Base-by-base conservation (phyloP, 1,140 invertebrate species). In the Ruditapes philippinarum region DNA sequence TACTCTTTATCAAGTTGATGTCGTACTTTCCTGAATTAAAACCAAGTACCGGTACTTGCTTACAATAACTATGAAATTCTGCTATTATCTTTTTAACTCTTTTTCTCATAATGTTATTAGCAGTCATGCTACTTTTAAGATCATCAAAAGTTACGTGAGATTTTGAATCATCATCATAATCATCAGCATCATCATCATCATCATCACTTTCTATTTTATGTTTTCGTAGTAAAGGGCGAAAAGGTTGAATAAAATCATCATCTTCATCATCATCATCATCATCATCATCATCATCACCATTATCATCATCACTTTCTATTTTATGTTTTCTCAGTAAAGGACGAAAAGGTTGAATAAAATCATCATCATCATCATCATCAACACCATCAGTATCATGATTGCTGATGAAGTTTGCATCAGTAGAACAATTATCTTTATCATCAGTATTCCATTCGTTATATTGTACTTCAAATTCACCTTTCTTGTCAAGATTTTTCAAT, bases 21-120 rank as follows among this genome's bases (percentile, higher is more conserved):
- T 83, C 81, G 22, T 83, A 83, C 31, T 83, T 83, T 7, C 33
- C 38, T 14, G 81, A 83, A 54, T 85, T 85, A 25, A 85, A 85
- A 19, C 82, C 82, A 49, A 85, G 31, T 45, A 49, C 62, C 7
- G 49, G 62, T 22, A 73, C 33, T 54, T 51, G 40, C 3, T 51
- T 12, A 85, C 82, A 85, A 49, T 51, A 85, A 54, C 5, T 19
- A 22, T 85, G 25, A 54, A 85, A 85, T 19, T 85, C 80, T 42
- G 40, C 3, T 22, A 14, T 14, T 31, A 40, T 68, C 11, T n/a
- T 11, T 68, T 68, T 68, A 9, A 68, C 3, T 11, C 31, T 4
- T 33, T 11, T 68, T 68, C 33, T 36, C 28, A 33, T 36, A 31
- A 33, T 12, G 54, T 45, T 45, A 7, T 45, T 45, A 5, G 42